Evolutionary conservation across 1,140 invertebrate genomes (phyloP).

Genomic region (Druon quercuslanigerum): DNA sequence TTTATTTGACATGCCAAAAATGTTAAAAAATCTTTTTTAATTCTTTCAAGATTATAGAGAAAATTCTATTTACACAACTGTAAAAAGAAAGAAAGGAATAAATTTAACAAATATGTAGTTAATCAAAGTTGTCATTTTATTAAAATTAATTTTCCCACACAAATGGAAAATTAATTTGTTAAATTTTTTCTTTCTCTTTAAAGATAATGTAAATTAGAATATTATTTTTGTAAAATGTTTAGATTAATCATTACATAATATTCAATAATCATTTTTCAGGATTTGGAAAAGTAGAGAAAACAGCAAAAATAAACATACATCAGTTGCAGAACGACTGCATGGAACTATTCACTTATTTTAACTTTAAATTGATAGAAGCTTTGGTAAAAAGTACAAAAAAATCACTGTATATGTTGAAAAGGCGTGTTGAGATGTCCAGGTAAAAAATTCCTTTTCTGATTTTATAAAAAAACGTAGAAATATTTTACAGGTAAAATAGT

Average conservation of each 20-base stretch:
- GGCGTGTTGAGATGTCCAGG: slow-evolving; percentile 68
- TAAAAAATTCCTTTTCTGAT: background rate
- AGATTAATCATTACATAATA: slow-evolving; percentile 30
- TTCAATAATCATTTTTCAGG: slow-evolving; percentile 62
- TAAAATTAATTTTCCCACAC: no score
- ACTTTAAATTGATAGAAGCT: slow-evolving; percentile 81
- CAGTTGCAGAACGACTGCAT: slow-evolving; percentile 83
- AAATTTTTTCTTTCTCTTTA: no score
- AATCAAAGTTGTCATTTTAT: no score
- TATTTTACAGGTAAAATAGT: background rate
- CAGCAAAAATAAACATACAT: slow-evolving; percentile 76
- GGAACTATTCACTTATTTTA: slow-evolving; percentile 85
- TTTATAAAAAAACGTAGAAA: background rate
- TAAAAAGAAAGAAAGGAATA: no score
- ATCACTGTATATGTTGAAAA: slow-evolving; percentile 81
- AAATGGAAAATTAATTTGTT: no score
- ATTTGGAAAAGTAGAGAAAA: slow-evolving; percentile 78
- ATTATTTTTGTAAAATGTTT: slow-evolving; percentile 11
- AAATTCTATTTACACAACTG: no score
- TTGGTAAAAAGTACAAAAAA: slow-evolving; percentile 82
- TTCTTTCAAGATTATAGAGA: no score
- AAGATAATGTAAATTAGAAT: background rate
- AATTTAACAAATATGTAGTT: no score
- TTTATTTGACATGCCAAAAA: no score
- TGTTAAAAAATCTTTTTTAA: no score